Evolutionary conservation across 2,113 vertebrate species (phyloP).

Genomic region (Eulemur rufifrons): DNA sequence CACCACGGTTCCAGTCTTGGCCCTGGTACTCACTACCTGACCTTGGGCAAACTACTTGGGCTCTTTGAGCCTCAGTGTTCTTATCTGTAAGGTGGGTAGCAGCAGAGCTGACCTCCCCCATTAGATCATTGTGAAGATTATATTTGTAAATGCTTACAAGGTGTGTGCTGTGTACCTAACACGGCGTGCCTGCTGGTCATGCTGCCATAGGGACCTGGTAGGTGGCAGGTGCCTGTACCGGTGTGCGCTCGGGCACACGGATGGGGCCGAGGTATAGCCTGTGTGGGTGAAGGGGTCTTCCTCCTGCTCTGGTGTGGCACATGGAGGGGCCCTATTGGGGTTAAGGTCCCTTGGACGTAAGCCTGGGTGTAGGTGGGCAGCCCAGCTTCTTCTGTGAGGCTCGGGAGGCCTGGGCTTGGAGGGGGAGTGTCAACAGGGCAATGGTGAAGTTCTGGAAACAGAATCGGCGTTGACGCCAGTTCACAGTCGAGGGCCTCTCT

Average conservation of each 20-base stretch:
- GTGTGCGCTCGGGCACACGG: accelerated
- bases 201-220: accelerated
- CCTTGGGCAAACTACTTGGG: not conserved
- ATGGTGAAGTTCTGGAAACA: not conserved
- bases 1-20: accelerated
- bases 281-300: accelerated
- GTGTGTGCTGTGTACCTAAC: accelerated
- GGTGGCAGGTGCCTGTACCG: not conserved
- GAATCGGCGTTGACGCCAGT: accelerated
- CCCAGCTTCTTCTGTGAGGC: not conserved
- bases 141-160: not conserved
- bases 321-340: accelerated
- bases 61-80: not conserved
- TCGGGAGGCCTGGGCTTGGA: too few relatives aligned
- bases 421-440: not conserved
- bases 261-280: accelerated
- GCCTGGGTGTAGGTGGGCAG: not conserved
- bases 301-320: not conserved
- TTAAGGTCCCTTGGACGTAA: not conserved
- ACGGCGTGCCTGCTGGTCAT: accelerated
- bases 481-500: not conserved
- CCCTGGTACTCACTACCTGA: not conserved
- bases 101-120: not conserved
- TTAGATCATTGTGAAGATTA: accelerated
- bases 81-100: not conserved